Base-by-base conservation (phyloP, 2,888 invertebrate species). In the Eupithecia pulchellata region DNA sequence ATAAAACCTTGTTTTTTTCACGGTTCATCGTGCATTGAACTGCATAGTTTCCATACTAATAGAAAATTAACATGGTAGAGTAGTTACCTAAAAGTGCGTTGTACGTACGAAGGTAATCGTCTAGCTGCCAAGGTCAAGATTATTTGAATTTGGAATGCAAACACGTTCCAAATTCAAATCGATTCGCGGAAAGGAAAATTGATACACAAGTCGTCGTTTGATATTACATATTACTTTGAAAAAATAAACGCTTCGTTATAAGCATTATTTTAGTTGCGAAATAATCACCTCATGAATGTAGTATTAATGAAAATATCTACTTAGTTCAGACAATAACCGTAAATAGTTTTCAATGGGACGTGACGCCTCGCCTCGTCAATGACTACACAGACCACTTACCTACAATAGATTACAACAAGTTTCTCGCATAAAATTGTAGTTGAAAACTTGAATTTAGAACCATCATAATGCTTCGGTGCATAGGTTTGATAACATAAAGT, bases 391-490 rank as follows among this genome's bases (percentile, higher is more conserved):
- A 34, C 32, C 34, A 61, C 34, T 61, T 60, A 29, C 20, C 57
- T 29, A 57, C 17, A 29, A 60, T 29, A 34, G 34, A 34, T 61
- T 29, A 57, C 57, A 67, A 61, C 69, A 20, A 52, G 64, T 65
- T 64, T 65, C 14, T 61, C 52, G 69, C 20, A 69, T 65, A 65
- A 69, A 64, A 52, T 61, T 65, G 36, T 61, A 65, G 61, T 69
- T 69, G 34, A 60, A 42, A 60, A 65, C 47, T 17, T 36, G 34
- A 65, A 69, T 61, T 63, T 52, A 14, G 42, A n/a, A 64, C 20
- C 13, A 57, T 62, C 57, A 57, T 29, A 57, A 57, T 29, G 55
- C 17, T 17, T 57, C 27, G 29, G 25, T 57, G 6, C 14, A 17
- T 14, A 27, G 55, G 14, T 57, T 57, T 1, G 55, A 17, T 57